These are phyloP conservation scores for Melanotaenia nigrans DNA, from an alignment of 2,797 vertebrate genomes.

Conservation along the genomic window DNA sequence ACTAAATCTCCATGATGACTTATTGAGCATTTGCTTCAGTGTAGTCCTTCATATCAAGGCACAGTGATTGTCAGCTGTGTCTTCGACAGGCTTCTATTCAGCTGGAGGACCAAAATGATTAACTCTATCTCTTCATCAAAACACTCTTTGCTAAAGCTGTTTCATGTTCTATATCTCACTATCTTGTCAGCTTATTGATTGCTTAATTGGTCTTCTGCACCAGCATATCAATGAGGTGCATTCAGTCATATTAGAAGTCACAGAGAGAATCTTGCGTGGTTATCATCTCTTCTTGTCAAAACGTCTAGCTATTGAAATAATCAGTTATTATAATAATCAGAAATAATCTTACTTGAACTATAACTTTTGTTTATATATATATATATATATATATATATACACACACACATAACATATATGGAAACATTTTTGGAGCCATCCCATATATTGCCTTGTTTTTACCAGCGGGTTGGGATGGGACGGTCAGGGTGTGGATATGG, in stretches of 20 bases:
- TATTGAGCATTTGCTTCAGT: slow-evolving; percentile 24
- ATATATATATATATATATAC: no score
- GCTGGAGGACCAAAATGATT: slow-evolving; percentile 39
- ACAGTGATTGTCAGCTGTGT: slow-evolving; percentile 54
- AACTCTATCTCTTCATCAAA: slow-evolving; percentile 44
- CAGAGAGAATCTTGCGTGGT: slow-evolving; percentile 5
- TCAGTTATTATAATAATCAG: background rate
- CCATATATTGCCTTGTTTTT: no score
- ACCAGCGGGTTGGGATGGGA: no score
- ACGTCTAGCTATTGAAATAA: slow-evolving; percentile 2
- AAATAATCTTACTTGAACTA: no score
- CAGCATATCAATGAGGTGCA: slow-evolving; percentile 37
- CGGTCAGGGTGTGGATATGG: no score
- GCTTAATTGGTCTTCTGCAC: slow-evolving; percentile 41
- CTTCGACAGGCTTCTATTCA: slow-evolving; percentile 12
- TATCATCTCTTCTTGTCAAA: slow-evolving; percentile 17
- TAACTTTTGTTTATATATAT: no score
- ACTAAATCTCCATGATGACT: slow-evolving; percentile 37
- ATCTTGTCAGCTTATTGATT: slow-evolving; percentile 55
- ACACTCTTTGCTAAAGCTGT: slow-evolving; percentile 37
- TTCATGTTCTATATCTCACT: slow-evolving; percentile 43
- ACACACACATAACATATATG: no score
- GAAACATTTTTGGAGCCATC: no score
- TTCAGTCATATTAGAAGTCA: slow-evolving; percentile 18
- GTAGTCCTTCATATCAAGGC: slow-evolving; percentile 11